Evolutionary conservation across 2,888 invertebrate species (phyloP).

Genomic region (Limenitis camilla): DNA sequence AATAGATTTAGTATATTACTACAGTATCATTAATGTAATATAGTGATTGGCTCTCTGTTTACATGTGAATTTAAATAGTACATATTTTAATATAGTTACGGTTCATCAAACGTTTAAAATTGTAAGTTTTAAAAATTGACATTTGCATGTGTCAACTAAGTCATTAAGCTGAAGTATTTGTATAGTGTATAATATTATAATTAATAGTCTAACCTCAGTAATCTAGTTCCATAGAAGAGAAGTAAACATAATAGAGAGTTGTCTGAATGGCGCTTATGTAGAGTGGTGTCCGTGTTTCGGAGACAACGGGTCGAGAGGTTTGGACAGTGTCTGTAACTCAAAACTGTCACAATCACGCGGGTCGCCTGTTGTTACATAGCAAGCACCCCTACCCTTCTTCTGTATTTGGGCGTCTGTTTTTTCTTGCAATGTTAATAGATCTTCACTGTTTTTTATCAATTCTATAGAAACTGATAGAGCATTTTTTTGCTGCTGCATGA

Average conservation of each 20-base stretch:
- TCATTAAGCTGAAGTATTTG: no score
- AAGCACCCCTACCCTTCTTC: slow-evolving; percentile 10
- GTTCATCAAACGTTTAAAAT: no score
- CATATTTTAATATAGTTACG: no score
- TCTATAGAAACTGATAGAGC: not conserved
- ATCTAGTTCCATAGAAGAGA: not conserved
- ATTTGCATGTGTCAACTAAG: no score
- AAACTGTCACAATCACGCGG: slow-evolving; percentile 47
- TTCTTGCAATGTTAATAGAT: slow-evolving; percentile 14
- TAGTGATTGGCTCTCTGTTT: no score
- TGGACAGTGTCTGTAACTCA: slow-evolving; percentile 28
- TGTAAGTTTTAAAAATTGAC: no score
- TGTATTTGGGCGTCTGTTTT: slow-evolving; percentile 15
- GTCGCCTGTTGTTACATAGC: slow-evolving; percentile 18
- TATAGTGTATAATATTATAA: not conserved
- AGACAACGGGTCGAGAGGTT: slow-evolving; percentile 13
- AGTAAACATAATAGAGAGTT: not conserved
- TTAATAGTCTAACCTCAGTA: not conserved
- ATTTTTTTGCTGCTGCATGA: not conserved
- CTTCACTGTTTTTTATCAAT: not conserved
- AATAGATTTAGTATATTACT: no score
- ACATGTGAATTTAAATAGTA: no score
- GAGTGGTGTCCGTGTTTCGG: slow-evolving; percentile 1
- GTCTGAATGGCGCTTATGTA: slow-evolving; percentile 1
- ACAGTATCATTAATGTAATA: no score